Evolutionary conservation across 1,140 invertebrate genomes (phyloP).

Genomic region (Drosophila mauritiana): DNA sequence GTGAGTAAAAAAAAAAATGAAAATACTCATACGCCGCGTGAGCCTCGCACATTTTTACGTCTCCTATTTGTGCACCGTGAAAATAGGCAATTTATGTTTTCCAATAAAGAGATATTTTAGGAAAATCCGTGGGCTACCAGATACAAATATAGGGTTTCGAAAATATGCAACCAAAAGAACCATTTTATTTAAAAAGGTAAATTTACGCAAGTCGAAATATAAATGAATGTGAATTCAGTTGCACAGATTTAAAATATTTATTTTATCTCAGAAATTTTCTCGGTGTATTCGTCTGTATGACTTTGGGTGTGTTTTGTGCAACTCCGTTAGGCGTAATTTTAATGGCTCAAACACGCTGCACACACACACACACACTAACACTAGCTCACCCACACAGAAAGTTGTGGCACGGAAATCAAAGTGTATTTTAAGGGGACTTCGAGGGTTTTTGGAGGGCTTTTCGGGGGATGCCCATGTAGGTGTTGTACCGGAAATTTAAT

Average conservation of each 20-base stretch:
- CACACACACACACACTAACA: constrained; percentile 22
- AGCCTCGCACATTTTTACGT: constrained; percentile 71
- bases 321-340: constrained; percentile 78
- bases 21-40: constrained; percentile 75
- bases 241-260: too few species aligned
- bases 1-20: constrained; percentile 53
- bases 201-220: too few species aligned
- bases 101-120: too few species aligned
- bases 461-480: constrained; percentile 41
- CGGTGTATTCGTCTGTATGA: constrained; percentile 39
- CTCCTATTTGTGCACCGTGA: constrained; percentile 25
- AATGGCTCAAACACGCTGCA: constrained; percentile 74
- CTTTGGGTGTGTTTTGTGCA: constrained; percentile 49
- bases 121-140: too few species aligned
- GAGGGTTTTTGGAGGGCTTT: constrained; percentile 4
- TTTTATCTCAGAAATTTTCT: not conserved
- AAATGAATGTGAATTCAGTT: too few species aligned
- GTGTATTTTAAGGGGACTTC: constrained; percentile 50
- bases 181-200: too few species aligned
- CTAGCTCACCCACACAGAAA: not conserved
- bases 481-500: constrained; percentile 80
- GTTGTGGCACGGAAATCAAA: constrained; percentile 64
- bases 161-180: too few species aligned
- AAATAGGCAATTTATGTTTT: not conserved
- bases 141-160: too few species aligned